Base-by-base conservation (phyloP, 2,888 invertebrate species). In the Pandemis cinnamomeana region DNA sequence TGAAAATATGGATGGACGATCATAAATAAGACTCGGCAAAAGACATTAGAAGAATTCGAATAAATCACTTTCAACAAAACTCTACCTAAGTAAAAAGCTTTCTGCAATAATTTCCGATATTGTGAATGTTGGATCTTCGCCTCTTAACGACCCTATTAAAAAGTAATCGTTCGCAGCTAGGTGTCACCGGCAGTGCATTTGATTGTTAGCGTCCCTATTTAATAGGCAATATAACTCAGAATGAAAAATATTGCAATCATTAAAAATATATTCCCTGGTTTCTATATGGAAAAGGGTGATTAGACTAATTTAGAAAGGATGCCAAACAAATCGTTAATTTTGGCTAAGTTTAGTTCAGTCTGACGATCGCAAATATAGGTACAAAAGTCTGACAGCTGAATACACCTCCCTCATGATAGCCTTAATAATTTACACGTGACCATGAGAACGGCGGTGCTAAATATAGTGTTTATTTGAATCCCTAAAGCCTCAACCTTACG, bases 71-170 rank as follows among this genome's bases (percentile, higher is more conserved):
- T n/a, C 55, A 64, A 55, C 63, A 64, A 64, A 71, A 64, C 55
- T 36, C 55, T 41, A 15, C 27, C 7, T 36, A 60, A 60, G 58
- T 36, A 60, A 68, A 68, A 61, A 68, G 58, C 68, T 68, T 68
- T 58, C 46, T 61, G 66, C 60, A 67, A 60, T 51, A 15, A 66
- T 60, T 41, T 71, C 71, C 66, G 58, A 71, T 71, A 71, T 58
- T 66, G 66, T 64, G 42, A 71, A 61, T 66, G 42, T 46, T 42
- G 66, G 66, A 61, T 71, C 58, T 64, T 64, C 64, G 5, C 41
- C 60, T 27, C 48, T 71, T 71, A 71, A 71, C 60, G 71, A 71
- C 66, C 66, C 15, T 71, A 67, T 71, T 71, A 71, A 71, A 60
- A 71, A 71, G 71, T 71, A 71, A 66, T 71, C 55, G 64, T 51